Evolutionary conservation across 2,888 invertebrate species (phyloP), one percentile per base, ranked within the genome.

Genomic region (Limenitis camilla): DNA sequence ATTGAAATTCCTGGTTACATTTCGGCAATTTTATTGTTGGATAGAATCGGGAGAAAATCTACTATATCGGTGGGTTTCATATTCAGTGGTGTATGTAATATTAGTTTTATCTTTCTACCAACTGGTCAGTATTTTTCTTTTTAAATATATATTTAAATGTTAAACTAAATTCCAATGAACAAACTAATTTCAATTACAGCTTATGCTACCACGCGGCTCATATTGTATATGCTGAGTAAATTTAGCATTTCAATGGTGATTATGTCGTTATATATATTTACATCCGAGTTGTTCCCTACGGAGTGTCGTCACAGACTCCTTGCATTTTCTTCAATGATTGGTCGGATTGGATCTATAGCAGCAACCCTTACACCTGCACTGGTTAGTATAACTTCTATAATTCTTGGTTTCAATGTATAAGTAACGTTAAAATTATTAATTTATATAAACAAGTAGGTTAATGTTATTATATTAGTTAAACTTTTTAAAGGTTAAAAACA

Each of bases 1-100:
- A 84, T 91, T 7, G 93, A 93, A 70, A 89, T 92, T 49, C 93
- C 93, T 0, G 92, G 90, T 2, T 90, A 85, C 63, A 71, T 89
- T 42, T 73, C 86, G 33, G 90, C 90, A 1, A 90, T 89, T 32
- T 74, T 91, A 4, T 70, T 92, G 27, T 86, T 93, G 62, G 55
- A 62, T 55, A 88, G 64, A 38, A 86, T 68, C 6, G 64, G 63
- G 53, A 88, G 88, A 55, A 88, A 63, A 62, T 78, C 68, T 9
- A 77, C 57, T 0, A 39, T 66, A 19, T 69, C 63, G n/a, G 59
- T 59, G 5, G 53, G 56, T 39, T 62, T 58, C 40, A 53, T 60
- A 40, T 54, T 59, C 10, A 58, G 60, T 35, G 56, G 58, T 2
- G 46, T 48, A n/a, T 63, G 61, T 48, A 59, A 64, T 33, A 58